Base-by-base conservation (phyloP, 2,797 vertebrate species). In the Cirrhinus mrigala region DNA sequence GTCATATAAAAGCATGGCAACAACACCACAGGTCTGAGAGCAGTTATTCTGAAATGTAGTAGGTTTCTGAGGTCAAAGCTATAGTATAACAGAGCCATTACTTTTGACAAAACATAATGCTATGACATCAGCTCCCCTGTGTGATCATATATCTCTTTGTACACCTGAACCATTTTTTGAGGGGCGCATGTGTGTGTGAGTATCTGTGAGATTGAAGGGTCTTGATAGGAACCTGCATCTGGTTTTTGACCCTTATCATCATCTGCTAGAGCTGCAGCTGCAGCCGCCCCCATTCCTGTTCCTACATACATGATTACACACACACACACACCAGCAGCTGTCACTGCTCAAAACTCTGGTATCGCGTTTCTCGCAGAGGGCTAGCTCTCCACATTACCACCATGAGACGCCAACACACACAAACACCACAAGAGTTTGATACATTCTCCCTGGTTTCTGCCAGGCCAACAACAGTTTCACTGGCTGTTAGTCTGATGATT, bases 261-360 rank as follows among this genome's bases (percentile, higher is more conserved):
- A 92, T 94, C 85, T 80, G 90, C 89, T 89, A 85, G 77, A 84
- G 74, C 90, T 94, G 92, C 94, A 95, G 93, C 95, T 95, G 90
- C 86, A 89, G 88, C 88, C 88, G 92, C 92, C 90, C 86, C 86
- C 87, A 87, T 89, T 76, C 90, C 79, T 71, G 44, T 76, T 80
- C 64, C 84, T 86, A 70, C 83, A 50, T 82, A 58, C 83, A 83
- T 66, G 27, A 66, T 44, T 70, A 70, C 85, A 82, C 83, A 52
- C 77, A 84, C 71, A 89, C 81, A 86, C 70, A 86, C 83, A 79
- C 75, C 82, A 92, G 92, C 95, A 95, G 93, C 94, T 95, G 95
- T 94, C 92, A 91, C 87, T 82, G 40, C 86, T 90, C 92, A 89
- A 92, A 91, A 90, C 92, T 83, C 89, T 90, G 89, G 83, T 91